A percentile compares a stretch with the other conserved stretches of the same genome.
phyloP scores from a whole-genome alignment of 2,113 vertebrate species.

The Hemiscyllium ocellatum region DNA sequence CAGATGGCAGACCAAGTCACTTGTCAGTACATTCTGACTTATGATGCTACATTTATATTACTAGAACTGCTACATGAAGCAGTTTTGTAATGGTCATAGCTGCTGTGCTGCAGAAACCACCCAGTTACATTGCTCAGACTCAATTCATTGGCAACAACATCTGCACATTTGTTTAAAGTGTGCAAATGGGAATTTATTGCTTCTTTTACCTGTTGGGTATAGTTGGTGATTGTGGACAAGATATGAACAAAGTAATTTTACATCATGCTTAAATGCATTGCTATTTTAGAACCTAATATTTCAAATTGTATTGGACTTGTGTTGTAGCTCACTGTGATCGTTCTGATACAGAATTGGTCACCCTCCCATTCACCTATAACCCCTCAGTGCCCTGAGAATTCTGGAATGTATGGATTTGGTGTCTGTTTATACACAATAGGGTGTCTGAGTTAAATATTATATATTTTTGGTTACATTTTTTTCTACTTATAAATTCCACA shows the following conservation, averaged over 20 bases:
- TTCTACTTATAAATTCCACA: not conserved
- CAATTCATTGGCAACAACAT: not conserved
- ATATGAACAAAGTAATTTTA: not conserved
- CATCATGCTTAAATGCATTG: not conserved
- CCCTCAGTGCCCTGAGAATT: not conserved
- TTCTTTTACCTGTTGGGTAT: not conserved
- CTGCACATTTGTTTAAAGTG: not conserved
- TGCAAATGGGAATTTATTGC: not conserved
- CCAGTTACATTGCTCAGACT: not conserved
- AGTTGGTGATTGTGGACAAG: not conserved
- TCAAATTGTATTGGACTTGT: not conserved
- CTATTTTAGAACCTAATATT: not conserved
- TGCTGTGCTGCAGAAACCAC: not conserved
- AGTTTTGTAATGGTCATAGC: not conserved
- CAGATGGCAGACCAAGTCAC: conserved; percentile 22
- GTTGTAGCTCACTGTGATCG: not conserved
- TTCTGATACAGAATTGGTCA: not conserved
- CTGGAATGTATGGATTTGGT: not conserved
- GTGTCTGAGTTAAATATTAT: not conserved
- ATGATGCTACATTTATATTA: not conserved
- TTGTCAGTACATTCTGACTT: not conserved
- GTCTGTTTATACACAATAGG: not conserved
- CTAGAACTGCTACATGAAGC: not conserved
- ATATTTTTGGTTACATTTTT: not conserved
- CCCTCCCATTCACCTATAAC: not conserved